These are phyloP conservation scores for Gymnocheta viridis DNA, from an alignment of 2,888 invertebrate species.

Conservation along the genomic window DNA sequence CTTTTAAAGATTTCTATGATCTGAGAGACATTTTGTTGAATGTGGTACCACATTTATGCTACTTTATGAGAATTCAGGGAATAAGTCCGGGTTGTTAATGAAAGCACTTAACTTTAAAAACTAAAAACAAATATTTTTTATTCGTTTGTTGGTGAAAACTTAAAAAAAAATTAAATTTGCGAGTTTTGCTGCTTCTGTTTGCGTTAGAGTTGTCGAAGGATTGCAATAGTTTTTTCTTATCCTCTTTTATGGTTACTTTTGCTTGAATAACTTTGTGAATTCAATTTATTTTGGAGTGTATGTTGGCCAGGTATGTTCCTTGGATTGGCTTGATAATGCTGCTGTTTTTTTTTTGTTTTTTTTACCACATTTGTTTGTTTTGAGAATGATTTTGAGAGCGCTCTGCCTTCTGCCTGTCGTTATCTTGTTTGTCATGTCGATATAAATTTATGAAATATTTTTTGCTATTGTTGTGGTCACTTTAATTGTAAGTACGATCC, in stretches of 20 bases:
- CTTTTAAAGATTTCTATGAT: conserved; percentile 43
- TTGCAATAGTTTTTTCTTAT: not conserved
- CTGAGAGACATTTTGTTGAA: not conserved
- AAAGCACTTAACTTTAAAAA: conserved; percentile 67
- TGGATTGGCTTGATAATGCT: too few species aligned
- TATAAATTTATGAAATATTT: conserved; percentile 78
- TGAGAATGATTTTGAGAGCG: not conserved
- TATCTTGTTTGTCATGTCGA: conserved; percentile 81
- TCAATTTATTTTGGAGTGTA: conserved; percentile 12
- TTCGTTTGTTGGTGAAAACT: not conserved
- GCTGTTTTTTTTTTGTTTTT: too few species aligned
- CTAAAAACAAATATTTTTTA: not conserved
- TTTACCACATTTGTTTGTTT: not conserved
- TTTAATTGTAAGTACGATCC: not conserved
- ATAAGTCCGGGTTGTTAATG: conserved; percentile 72
- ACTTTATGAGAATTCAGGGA: not conserved
- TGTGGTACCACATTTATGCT: not conserved
- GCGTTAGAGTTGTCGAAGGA: not conserved
- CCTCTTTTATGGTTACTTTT: not conserved
- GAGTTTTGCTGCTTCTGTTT: not conserved
- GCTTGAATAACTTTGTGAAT: not conserved
- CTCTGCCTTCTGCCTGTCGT: conserved; percentile 75
- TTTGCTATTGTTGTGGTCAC: conserved; percentile 69
- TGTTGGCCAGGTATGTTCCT: too few species aligned
- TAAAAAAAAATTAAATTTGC: not conserved